Percentiles rank a stretch among this genome's conserved stretches.
phyloP scores from a whole-genome alignment of 2,797 vertebrate species.

The Gadopsis marmoratus region DNA sequence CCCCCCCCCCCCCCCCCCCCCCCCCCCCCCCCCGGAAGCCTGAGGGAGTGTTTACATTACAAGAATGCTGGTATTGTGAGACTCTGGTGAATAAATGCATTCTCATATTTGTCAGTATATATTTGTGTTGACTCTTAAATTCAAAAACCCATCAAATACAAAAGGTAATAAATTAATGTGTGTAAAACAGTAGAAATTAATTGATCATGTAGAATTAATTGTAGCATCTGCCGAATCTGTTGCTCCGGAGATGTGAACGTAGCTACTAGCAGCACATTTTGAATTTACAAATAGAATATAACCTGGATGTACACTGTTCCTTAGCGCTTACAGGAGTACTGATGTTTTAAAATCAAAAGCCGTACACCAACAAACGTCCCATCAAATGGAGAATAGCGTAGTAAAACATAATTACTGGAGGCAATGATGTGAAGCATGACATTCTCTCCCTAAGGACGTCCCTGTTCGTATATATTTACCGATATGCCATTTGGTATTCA shows the following conservation, averaged over 20 bases:
- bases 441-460: neutral
- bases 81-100: slow-evolving; percentile 3
- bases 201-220: neutral
- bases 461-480: neutral
- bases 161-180: slow-evolving; percentile 30
- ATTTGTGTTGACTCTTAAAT: neutral
- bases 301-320: neutral
- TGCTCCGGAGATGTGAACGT: neutral
- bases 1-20: too few species aligned
- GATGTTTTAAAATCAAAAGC: neutral
- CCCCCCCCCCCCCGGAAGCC: too few species aligned
- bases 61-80: slow-evolving; percentile 55
- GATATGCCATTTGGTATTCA: neutral
- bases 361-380: neutral
- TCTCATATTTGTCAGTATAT: neutral
- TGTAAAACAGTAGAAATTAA: slow-evolving; percentile 11
- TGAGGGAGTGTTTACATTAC: slow-evolving; percentile 65
- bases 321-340: neutral
- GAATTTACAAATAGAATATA: neutral
- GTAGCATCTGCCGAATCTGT: neutral
- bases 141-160: neutral
- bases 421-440: neutral
- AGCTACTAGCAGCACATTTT: neutral
- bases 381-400: neutral
- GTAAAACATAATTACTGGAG: neutral